phyloP scores from a whole-genome alignment of 2,797 vertebrate genomes.

The Carduelis carduelis region DNA sequence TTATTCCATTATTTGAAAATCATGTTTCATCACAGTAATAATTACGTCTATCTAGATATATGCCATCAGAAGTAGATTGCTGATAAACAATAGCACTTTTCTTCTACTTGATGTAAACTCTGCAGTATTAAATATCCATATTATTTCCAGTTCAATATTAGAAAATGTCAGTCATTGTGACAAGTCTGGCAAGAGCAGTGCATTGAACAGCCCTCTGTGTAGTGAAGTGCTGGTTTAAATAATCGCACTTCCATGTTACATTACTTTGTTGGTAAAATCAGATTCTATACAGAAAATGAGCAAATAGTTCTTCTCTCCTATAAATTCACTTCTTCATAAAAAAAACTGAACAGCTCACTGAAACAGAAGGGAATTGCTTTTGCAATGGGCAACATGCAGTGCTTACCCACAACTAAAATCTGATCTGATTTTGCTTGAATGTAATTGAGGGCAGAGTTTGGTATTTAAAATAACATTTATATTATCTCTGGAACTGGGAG shows the following conservation, averaged over 20 bases:
- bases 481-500: background rate
- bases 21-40: constrained; percentile 70
- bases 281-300: constrained; percentile 51
- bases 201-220: constrained; percentile 57
- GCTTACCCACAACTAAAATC: constrained; percentile 11
- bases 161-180: constrained; percentile 79
- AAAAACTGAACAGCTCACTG: constrained; percentile 52
- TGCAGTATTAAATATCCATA: constrained; percentile 80
- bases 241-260: constrained; percentile 65
- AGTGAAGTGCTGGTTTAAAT: constrained; percentile 67
- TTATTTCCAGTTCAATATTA: constrained; percentile 81
- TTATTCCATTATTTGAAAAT: constrained; percentile 70
- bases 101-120: constrained; percentile 75
- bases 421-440: constrained; percentile 25
- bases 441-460: constrained; percentile 49
- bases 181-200: constrained; percentile 66
- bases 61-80: constrained; percentile 71
- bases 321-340: constrained; percentile 46
- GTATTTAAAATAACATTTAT: constrained; percentile 55
- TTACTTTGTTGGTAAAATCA: constrained; percentile 74
- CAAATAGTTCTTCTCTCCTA: constrained; percentile 32
- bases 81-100: constrained; percentile 77
- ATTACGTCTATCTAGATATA: constrained; percentile 73
- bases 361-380: constrained; percentile 34
- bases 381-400: background rate